phyloP scores from a whole-genome alignment of 1,140 invertebrate species.

The Acromyrmex heyeri region DNA sequence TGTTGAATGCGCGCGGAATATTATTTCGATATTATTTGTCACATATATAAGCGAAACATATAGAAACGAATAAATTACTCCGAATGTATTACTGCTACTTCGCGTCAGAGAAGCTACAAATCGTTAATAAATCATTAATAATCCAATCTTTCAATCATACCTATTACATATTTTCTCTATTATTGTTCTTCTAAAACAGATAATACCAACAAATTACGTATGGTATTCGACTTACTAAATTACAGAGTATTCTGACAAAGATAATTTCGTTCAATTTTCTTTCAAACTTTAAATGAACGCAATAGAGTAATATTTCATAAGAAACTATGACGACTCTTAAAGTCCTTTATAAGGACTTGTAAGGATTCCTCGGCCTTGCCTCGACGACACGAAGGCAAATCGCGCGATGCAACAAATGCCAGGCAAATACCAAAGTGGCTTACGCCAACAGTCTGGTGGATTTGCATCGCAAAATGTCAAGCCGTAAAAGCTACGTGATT shows the following conservation, averaged over 20 bases:
- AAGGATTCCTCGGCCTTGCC: conserved; percentile 70
- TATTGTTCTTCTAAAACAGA: neutral
- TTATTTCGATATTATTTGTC: neutral
- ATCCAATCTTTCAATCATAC: neutral
- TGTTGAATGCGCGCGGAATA: neutral
- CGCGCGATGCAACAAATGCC: conserved; percentile 74
- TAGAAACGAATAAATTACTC: neutral
- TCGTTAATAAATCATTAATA: neutral
- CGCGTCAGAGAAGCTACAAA: neutral
- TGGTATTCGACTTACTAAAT: neutral
- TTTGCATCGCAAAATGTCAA: conserved; percentile 72
- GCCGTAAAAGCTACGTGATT: neutral
- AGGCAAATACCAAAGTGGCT: conserved; percentile 78
- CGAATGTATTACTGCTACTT: neutral
- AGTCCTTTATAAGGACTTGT: conserved; percentile 55
- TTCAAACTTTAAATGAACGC: neutral
- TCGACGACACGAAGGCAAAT: conserved; percentile 62
- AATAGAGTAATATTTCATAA: neutral
- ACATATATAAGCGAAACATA: too few relatives aligned
- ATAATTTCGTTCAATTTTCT: neutral
- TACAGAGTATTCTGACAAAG: neutral
- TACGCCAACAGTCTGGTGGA: conserved; percentile 35
- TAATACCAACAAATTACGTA: neutral
- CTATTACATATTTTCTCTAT: neutral
- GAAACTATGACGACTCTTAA: neutral